A percentile compares a stretch with the other conserved stretches of the same genome.
phyloP scores from a whole-genome alignment of 2,888 invertebrate species.

The Serripes groenlandicus region DNA sequence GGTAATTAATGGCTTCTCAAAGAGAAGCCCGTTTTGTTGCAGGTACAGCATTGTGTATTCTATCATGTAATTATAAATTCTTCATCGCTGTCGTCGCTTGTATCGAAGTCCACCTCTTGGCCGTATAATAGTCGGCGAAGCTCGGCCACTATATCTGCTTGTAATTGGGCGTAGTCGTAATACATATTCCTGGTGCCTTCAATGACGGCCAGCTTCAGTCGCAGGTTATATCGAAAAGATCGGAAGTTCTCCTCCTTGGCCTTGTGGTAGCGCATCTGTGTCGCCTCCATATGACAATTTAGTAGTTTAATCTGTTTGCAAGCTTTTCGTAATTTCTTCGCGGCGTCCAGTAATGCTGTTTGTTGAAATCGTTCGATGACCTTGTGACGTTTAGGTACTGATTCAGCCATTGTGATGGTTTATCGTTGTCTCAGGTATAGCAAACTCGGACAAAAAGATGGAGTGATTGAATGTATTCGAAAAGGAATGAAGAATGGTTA shows the following conservation, averaged over 20 bases:
- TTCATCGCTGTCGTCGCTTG: background rate
- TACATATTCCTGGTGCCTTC: background rate
- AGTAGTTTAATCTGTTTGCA: constrained; percentile 4
- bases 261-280: constrained; percentile 1
- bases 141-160: background rate
- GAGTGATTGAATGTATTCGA: too few species aligned
- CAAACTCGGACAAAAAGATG: too few species aligned
- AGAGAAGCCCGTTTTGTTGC: constrained; percentile 12
- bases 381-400: too few species aligned
- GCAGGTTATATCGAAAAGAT: background rate
- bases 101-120: background rate
- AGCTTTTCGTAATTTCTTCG: background rate
- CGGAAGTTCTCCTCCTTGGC: background rate
- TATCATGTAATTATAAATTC: too few species aligned
- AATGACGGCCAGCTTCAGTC: background rate
- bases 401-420: too few species aligned
- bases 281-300: background rate
- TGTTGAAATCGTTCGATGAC: too few species aligned
- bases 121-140: background rate
- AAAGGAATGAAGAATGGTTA: too few species aligned
- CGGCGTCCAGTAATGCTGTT: too few species aligned
- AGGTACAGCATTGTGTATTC: too few species aligned
- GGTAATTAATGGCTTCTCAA: background rate
- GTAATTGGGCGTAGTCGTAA: background rate
- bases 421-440: too few species aligned